phyloP scores from a whole-genome alignment of 2,888 invertebrate genomes.

The Spodoptera exigua region DNA sequence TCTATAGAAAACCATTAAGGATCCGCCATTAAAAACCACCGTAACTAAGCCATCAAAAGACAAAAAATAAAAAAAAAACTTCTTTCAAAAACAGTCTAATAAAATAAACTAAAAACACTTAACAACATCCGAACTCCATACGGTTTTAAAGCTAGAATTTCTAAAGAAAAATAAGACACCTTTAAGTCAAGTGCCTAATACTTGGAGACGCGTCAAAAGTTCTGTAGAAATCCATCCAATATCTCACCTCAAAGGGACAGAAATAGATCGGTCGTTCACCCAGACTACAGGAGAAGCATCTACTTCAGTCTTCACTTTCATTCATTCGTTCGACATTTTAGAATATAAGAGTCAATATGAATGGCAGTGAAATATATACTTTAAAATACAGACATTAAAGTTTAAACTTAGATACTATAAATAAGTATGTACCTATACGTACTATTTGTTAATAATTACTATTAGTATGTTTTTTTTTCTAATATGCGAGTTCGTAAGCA shows the following conservation, averaged over 20 bases:
- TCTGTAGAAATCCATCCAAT: slow-evolving; percentile 42
- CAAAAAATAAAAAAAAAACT: neutral
- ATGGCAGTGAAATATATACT: slow-evolving; percentile 2
- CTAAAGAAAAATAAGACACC: slow-evolving; percentile 20
- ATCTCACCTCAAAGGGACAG: slow-evolving; percentile 58
- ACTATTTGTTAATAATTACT: no score
- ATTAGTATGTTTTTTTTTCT: no score
- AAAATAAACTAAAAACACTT: neutral
- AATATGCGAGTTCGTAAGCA: no score
- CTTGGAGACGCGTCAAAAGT: slow-evolving; percentile 53
- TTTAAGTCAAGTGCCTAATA: slow-evolving; percentile 24
- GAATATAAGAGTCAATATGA: slow-evolving; percentile 16
- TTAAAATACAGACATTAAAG: no score
- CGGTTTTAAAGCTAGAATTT: neutral
- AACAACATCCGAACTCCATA: neutral
- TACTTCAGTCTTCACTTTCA: slow-evolving; percentile 43
- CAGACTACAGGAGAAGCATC: slow-evolving; percentile 17
- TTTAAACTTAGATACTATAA: no score
- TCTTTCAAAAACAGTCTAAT: neutral
- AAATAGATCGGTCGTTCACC: slow-evolving; percentile 62
- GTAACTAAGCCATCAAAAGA: no score
- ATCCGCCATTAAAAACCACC: no score
- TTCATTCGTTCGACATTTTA: slow-evolving; percentile 29
- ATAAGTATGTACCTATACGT: no score
- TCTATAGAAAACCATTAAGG: no score